Evolutionary conservation across 2,888 invertebrate species (phyloP).

Genomic region (Oxycera nigricornis): DNA sequence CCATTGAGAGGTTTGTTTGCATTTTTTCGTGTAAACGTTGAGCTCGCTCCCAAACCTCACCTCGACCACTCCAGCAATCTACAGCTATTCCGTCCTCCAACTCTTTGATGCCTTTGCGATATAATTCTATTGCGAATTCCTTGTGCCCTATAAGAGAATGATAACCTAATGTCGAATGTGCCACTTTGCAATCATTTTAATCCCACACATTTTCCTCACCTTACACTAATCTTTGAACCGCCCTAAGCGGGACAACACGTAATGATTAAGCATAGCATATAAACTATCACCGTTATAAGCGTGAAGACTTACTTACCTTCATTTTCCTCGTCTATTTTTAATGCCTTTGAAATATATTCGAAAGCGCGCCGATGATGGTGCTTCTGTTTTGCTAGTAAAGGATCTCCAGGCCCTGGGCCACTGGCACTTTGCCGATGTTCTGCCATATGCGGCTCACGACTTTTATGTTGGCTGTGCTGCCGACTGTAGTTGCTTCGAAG

Average conservation of each 20-base stretch:
- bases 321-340: constrained; percentile 96
- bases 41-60: constrained; percentile 92
- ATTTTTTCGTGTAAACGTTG: constrained; percentile 95
- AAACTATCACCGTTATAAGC: too few species aligned
- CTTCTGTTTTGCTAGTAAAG: constrained; percentile 87
- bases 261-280: too few species aligned
- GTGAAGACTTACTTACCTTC: constrained; percentile 79
- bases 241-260: too few species aligned
- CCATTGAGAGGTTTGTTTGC: constrained; percentile 95
- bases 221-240: too few species aligned
- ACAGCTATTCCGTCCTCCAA: constrained; percentile 93
- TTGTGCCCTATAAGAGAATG: constrained; percentile 77
- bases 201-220: too few species aligned
- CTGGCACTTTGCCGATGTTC: constrained; percentile 49
- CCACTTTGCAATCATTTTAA: too few species aligned
- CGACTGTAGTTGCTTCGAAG: constrained; percentile 51
- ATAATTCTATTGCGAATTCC: constrained; percentile 91
- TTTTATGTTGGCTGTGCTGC: constrained; percentile 49
- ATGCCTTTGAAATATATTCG: constrained; percentile 94
- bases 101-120: constrained; percentile 93
- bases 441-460: constrained; percentile 57
- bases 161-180: too few species aligned
- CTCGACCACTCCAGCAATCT: constrained; percentile 88
- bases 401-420: constrained; percentile 81
- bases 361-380: constrained; percentile 96